Evolutionary conservation across 2,888 invertebrate genomes (phyloP), one percentile per base, ranked within the genome.

Genomic region (Osedax frankpressi): DNA sequence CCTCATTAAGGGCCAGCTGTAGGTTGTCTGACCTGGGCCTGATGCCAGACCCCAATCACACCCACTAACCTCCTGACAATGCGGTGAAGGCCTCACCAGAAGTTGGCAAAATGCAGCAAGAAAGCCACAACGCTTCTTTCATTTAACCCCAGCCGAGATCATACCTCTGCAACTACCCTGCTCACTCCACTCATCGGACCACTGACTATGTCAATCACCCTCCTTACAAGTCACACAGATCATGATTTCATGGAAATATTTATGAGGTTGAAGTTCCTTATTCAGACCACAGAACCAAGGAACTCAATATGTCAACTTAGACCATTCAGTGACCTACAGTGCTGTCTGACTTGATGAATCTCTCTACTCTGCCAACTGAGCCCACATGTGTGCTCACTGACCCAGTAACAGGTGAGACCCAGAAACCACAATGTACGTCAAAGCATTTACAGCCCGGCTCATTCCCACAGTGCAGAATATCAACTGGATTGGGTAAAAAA

Each of bases 31-130:
- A 1, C 24, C 2, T 65, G 65, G 65, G 65, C 65, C 2, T 24
- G 65, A 65, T 65, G 65, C 65, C 65, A 65, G 65, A 2, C 25
- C 2, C 25, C 65, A 25, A 24, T 65, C 65, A 65, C 65, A 65
- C 65, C 65, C 65, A 65, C 24, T 65, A 65, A 65, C 65, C 65
- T n/a, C 65, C 65, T 19, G 2, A 65, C 65, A 11, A 65, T 65
- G 65, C 19, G 65, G n/a, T 24, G 65, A 65, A 65, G 2, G 65
- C 65, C 65, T 65, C 14, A 19, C 65, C 24, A 65, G 19, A 65
- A 65, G 14, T 24, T 65, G 65, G 65, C 65, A 65, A 24, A 14
- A 65, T 65, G 65, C 65, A 1, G 65, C 63, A 63, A 1, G 65
- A 65, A 1, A 65, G 65, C 24, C 24, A 19, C 65, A 65, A 65